Evolutionary conservation across 1,140 invertebrate genomes (phyloP).

Genomic region (Pachypeltis micranthus): DNA sequence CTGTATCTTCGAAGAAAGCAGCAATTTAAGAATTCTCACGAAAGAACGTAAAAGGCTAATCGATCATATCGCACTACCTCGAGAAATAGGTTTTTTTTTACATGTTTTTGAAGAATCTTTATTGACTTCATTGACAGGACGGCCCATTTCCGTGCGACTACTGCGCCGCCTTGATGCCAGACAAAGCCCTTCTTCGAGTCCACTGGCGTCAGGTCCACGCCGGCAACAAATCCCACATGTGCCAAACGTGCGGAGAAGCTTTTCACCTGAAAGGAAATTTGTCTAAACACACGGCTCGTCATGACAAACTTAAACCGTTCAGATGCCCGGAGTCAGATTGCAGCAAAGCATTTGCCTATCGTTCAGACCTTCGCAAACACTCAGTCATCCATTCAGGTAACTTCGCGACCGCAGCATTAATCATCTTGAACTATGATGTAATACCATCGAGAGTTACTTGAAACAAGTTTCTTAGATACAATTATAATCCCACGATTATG

Average conservation of each 20-base stretch:
- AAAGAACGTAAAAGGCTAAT: too few species aligned
- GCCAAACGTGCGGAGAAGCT: conserved; percentile 41
- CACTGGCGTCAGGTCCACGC: conserved; percentile 37
- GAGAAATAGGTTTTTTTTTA: too few species aligned
- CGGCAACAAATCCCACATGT: conserved; percentile 40
- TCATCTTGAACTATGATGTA: not conserved
- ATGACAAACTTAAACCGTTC: conserved; percentile 47
- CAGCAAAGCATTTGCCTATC: conserved; percentile 26
- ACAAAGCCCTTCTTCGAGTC: conserved; percentile 22
- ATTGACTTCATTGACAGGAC: conserved; percentile 18
- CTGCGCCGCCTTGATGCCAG: conserved; percentile 23
- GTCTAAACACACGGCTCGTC: conserved; percentile 41
- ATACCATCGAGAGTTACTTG: not conserved
- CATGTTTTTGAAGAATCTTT: too few species aligned
- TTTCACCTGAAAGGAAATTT: conserved; percentile 39
- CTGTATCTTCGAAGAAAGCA: too few species aligned
- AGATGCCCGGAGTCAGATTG: conserved; percentile 34
- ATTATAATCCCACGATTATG: too few species aligned
- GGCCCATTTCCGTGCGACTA: conserved; percentile 28
- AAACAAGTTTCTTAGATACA: too few species aligned
- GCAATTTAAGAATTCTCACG: too few species aligned
- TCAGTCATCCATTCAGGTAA: conserved; percentile 27
- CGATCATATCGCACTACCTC: too few species aligned
- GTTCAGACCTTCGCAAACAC: conserved; percentile 28
- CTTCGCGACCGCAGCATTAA: too few species aligned